Base-by-base conservation (phyloP, 2,888 invertebrate genomes). In the Coleophora flavipennella region DNA sequence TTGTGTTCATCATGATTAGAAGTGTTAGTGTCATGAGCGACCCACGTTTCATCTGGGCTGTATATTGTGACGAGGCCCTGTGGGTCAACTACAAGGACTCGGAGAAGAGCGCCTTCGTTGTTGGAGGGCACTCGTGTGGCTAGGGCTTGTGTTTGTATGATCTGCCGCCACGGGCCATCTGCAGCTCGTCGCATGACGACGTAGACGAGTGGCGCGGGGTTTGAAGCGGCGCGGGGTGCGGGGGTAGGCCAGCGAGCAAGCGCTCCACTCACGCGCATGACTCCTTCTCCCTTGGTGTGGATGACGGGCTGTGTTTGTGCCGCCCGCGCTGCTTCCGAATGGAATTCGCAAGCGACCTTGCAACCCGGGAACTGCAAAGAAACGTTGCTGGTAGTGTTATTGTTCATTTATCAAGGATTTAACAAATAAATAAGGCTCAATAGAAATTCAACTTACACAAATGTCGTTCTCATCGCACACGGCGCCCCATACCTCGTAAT, bases 401-500 rank as follows among this genome's bases (percentile, higher is more conserved):
- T 29, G 29, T 11, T 8, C 8, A 8, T 8, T 29, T 29, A 3
- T n/a, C 8, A 8, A 29, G 2, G 3, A 29, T 29, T 3, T 29
- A 8, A n/a, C 4, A 3, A 3, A 14, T 26, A 28, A 31, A 13
- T 33, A 12, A 8, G 28, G 40, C 31, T 9, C 6, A 4, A 20
- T 4, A 6, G 3, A 20, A 20, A 20, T 20, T 20, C 20, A 20
- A 91, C 91, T 90, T 87, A 91, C 91, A 68, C 91, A 91, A 68
- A 90, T 89, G 62, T 90, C 89, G 61, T 88, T 88, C 56, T 90
- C 90, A 54, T 89, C 87, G 67, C 91, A 91, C 67, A 90, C 89
- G 46, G 89, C 88, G 36, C 90, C 90, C 91, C 91, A 91, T 32
- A 90, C 87, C 77, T 89, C 88, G 70, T 89, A 91, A 75, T 91